A percentile compares a stretch with the other conserved stretches of the same genome.
phyloP scores from a whole-genome alignment of 1,140 invertebrate genomes.

The Epicauta chinensis region DNA sequence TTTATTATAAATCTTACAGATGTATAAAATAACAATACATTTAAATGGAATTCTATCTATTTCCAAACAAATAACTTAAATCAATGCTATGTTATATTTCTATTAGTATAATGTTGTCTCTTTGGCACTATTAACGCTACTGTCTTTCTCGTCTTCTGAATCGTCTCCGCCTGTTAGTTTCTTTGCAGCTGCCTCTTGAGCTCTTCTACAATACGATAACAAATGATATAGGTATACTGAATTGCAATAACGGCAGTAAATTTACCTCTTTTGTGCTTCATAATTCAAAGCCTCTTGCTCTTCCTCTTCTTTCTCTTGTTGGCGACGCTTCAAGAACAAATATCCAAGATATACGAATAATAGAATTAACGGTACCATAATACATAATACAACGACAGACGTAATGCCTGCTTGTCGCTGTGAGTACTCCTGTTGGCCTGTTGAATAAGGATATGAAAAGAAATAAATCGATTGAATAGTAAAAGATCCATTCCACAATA shows the following conservation, averaged over 20 bases:
- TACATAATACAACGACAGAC: conserved; percentile 64
- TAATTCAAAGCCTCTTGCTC: conserved; percentile 9
- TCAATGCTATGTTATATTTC: too few relatives aligned
- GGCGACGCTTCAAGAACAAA: conserved; percentile 53
- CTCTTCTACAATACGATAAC: conserved; percentile 21
- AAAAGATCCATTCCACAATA: conserved; percentile 32
- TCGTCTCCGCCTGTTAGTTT: conserved; percentile 22
- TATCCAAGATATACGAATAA: conserved; percentile 63
- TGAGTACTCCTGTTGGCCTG: conserved; percentile 74
- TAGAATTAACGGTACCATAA: conserved; percentile 68
- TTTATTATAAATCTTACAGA: too few relatives aligned
- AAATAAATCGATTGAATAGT: conserved; percentile 4
- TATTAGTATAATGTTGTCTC: conserved; percentile 6
- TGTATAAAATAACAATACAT: too few relatives aligned
- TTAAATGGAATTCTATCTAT: not conserved
- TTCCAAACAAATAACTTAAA: too few relatives aligned
- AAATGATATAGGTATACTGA: not conserved
- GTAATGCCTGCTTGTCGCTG: conserved; percentile 68
- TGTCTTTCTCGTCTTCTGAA: conserved; percentile 5
- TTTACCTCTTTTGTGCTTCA: conserved; percentile 8
- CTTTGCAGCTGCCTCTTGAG: conserved; percentile 28
- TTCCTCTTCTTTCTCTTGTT: conserved; percentile 50
- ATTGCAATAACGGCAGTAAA: not conserved
- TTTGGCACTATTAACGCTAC: conserved; percentile 7
- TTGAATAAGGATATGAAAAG: not conserved